Evolutionary conservation across 1,140 invertebrate species (phyloP).

Genomic region (Mactra quadrangularis): DNA sequence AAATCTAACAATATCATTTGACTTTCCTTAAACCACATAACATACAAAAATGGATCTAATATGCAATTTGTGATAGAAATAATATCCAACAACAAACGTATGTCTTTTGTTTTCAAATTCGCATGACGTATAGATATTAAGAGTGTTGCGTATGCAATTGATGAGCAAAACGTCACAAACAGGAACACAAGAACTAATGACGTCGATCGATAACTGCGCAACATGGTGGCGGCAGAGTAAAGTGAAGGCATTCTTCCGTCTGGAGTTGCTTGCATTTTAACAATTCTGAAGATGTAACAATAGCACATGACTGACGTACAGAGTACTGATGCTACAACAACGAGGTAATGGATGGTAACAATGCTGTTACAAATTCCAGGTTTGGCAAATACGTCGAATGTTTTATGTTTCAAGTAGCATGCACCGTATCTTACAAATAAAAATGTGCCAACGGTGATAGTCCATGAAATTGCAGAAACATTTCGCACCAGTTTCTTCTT

Average conservation of each 20-base stretch:
- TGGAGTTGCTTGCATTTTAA: not conserved
- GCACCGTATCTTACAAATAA: slow-evolving; percentile 17
- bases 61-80: slow-evolving; percentile 21
- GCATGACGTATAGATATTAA: not conserved
- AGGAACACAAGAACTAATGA: slow-evolving; percentile 24
- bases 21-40: slow-evolving; percentile 42
- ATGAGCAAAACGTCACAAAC: not conserved
- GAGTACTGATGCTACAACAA: not conserved
- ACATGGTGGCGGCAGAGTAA: not conserved
- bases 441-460: not conserved
- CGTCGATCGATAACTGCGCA: slow-evolving; percentile 10
- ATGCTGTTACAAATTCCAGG: slow-evolving; percentile 30
- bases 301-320: slow-evolving; percentile 4
- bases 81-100: slow-evolving; percentile 9
- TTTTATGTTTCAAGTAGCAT: slow-evolving; percentile 17
- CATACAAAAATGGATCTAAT: slow-evolving; percentile 48
- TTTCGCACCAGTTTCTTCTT: not conserved
- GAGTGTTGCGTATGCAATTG: not conserved
- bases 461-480: not conserved
- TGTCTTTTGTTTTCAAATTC: not conserved
- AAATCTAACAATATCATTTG: slow-evolving; percentile 3
- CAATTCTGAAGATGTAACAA: slow-evolving; percentile 24
- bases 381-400: not conserved
- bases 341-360: slow-evolving; percentile 12
- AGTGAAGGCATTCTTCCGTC: not conserved